A percentile compares a stretch with the other conserved stretches of the same genome.
Conservation (phyloP, 23 tunicate species). For the Trididemnum clinides region DNA sequence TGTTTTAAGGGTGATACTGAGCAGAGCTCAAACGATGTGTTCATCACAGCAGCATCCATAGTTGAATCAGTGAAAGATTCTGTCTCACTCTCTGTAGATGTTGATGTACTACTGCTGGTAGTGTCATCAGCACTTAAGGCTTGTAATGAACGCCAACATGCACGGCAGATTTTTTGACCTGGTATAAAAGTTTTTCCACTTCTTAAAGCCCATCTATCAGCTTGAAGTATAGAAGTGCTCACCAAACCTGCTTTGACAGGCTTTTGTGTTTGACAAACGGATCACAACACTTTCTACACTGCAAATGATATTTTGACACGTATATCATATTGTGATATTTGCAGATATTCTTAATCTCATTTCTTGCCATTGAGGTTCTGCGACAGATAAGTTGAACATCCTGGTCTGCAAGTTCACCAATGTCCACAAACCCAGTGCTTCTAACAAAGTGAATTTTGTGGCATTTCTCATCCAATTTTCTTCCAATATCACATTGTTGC, state of each 20-base stretch:
- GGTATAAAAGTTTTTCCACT: conserved; percentile 10
- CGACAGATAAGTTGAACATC: too few relatives aligned
- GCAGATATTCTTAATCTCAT: too few relatives aligned
- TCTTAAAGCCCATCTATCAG: conserved; percentile 13
- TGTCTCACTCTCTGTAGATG: conserved; percentile 28
- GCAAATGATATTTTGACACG: too few relatives aligned
- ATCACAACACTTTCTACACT: too few relatives aligned
- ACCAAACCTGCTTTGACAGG: conserved; percentile 8
- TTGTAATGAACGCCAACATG: conserved; percentile 12
- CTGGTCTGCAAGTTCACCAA: too few relatives aligned
- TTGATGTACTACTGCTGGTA: conserved; percentile 21
- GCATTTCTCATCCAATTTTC: too few relatives aligned
- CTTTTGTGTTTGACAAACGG: too few relatives aligned
- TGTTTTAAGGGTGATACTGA: conserved; percentile 26
- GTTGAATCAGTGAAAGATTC: conserved; percentile 22
- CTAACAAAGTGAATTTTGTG: too few relatives aligned
- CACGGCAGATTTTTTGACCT: conserved; percentile 31
- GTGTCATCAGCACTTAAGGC: conserved; percentile 10
- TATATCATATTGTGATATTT: too few relatives aligned
- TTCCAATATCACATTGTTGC: too few relatives aligned
- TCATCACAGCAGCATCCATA: neutral
- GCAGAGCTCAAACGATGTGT: conserved; percentile 25
- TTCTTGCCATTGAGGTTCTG: too few relatives aligned
- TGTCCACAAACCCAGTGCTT: too few relatives aligned
- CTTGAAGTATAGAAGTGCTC: conserved; percentile 21